These are phyloP conservation scores for Cossypha niveicapilla DNA, from an alignment of 2,797 vertebrate species.

Conservation along the genomic window DNA sequence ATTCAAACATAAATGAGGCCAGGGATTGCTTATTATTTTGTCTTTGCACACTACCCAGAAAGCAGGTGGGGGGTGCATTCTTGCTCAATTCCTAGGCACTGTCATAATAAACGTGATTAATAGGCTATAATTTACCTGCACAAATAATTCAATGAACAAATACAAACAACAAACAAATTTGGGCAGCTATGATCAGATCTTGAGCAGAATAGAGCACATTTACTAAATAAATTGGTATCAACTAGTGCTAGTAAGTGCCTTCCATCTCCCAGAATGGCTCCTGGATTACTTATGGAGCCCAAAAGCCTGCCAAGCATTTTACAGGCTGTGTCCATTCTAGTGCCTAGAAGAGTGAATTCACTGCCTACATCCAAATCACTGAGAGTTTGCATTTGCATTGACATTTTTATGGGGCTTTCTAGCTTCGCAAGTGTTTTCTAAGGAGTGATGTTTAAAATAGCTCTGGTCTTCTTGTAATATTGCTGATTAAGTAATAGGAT, in stretches of 20 bases:
- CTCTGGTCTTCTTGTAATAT: not conserved
- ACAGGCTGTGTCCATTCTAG: constrained; percentile 16
- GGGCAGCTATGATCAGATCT: constrained; percentile 26
- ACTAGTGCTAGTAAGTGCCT: constrained; percentile 47
- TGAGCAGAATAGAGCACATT: constrained; percentile 46
- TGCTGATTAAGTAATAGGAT: constrained; percentile 34
- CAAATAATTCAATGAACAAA: constrained; percentile 60
- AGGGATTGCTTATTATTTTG: constrained; percentile 50
- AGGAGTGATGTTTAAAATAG: constrained; percentile 18
- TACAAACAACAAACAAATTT: constrained; percentile 54
- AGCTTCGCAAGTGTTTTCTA: not conserved
- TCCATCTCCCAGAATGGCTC: constrained; percentile 44
- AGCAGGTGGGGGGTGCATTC: constrained; percentile 18
- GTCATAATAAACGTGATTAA: constrained; percentile 64
- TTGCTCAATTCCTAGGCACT: constrained; percentile 36
- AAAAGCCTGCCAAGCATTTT: constrained; percentile 40
- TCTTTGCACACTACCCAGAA: constrained; percentile 38
- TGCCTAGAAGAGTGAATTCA: not conserved
- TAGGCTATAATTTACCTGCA: constrained; percentile 62
- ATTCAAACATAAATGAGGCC: constrained; percentile 54
- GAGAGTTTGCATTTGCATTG: not conserved
- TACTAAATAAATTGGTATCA: constrained; percentile 57
- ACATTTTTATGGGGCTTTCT: constrained; percentile 41
- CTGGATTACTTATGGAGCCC: constrained; percentile 39
- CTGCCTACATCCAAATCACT: constrained; percentile 37